Base-by-base conservation (phyloP, 2,888 invertebrate species). In the Theretra japonica region DNA sequence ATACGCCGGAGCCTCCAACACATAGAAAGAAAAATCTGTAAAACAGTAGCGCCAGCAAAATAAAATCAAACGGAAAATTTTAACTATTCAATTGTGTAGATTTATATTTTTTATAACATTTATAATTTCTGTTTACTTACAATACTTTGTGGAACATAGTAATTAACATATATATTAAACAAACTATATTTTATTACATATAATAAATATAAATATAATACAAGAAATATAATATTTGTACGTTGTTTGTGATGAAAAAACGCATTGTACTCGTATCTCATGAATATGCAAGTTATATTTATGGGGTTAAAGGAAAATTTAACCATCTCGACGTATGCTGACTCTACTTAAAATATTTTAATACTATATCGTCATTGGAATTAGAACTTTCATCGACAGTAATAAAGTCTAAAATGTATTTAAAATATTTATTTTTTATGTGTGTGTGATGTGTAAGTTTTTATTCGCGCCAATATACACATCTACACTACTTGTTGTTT, bases 1-100 rank as follows among this genome's bases (percentile, higher is more conserved):
- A 88, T 88, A 89, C 89, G 81, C 88, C 84, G 81, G 85, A 83
- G 88, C 86, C 86, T 85, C 85, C 86, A 86, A 88, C 88, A 89
- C 89, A 90, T 85, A 88, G 88, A 91, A 91, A 90, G 87, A 85
- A 89, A 93, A 92, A 91, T 88, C 87, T 85, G 83, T 88, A 81
- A 84, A 87, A 85, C 76, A 77, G 88, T 88, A 71, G 53, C 62
- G 70, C 28, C 53, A 56, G 41, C 70, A 71, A 71, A 70, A 33
- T 28, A 70, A 60, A 33, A 48, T 8, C 8, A 17, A n/a, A 8
- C 15, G 33, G 6, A 48, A 48, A 59, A 59, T 19, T 21, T 57
- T 69, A 5, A 33, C 57, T 21, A 21, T 17, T 69, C 3, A 11
- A 41, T 0, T 3, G 3, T 15, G 15, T 15, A 15, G 1, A 41